Conservation (phyloP, 2,113 vertebrate genomes). For the Anolis carolinensis region DNA sequence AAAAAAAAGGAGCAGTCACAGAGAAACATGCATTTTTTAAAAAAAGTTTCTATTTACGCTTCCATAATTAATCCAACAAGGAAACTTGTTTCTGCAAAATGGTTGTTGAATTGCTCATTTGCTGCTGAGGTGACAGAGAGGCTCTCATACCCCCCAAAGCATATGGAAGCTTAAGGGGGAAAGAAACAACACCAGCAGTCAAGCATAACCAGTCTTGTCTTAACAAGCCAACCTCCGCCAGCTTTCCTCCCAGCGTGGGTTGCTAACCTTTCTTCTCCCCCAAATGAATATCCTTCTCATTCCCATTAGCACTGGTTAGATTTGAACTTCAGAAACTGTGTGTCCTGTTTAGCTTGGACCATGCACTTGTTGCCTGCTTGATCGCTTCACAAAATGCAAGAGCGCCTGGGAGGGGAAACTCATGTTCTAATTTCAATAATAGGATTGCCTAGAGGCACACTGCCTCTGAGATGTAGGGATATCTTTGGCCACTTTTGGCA, state of each 20-base stretch:
- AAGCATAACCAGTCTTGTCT: neutral
- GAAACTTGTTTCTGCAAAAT: constrained; percentile 65
- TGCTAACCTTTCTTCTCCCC: neutral
- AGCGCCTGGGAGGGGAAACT: too few species aligned
- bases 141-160: accelerated
- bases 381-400: too few species aligned
- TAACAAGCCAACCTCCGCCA: neutral
- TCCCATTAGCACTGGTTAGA: neutral
- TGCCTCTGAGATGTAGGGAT: too few species aligned
- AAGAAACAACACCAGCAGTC: constrained; percentile 28
- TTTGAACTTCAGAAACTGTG: constrained; percentile 36
- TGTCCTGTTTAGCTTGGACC: neutral
- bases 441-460: too few species aligned
- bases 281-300: neutral
- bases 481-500: too few species aligned
- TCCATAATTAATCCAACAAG: constrained; percentile 65
- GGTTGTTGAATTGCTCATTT: constrained; percentile 63
- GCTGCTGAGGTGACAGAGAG: neutral
- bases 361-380: neutral
- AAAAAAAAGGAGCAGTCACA: constrained; percentile 59
- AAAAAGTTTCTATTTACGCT: constrained; percentile 68
- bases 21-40: constrained; percentile 66
- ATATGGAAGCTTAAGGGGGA: neutral
- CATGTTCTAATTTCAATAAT: too few species aligned
- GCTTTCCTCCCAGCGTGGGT: neutral